A percentile compares a stretch with the other conserved stretches of the same genome.
Conservation (phyloP, 2,113 vertebrate genomes). For the Theristicus caerulescens region DNA sequence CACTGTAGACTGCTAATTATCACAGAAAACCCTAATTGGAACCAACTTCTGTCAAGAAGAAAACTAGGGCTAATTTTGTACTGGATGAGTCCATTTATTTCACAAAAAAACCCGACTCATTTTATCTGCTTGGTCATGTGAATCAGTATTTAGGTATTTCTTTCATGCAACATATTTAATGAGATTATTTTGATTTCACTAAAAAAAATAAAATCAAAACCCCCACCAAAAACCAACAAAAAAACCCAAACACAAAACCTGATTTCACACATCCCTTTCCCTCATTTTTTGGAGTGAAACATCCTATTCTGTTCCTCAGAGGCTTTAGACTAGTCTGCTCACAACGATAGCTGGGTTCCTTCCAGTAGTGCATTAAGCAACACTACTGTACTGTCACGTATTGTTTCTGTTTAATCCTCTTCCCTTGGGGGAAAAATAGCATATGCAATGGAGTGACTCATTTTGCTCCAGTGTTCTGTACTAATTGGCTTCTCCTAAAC, state of each 20-base stretch:
- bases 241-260: neutral
- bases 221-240: neutral
- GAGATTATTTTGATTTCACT: neutral
- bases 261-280: neutral
- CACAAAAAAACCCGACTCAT: neutral
- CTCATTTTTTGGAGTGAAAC: neutral
- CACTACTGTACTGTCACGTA: neutral
- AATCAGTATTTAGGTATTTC: neutral
- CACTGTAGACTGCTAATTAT: neutral
- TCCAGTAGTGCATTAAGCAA: neutral
- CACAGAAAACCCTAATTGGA: neutral
- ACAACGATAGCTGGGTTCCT: neutral
- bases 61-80: neutral
- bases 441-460: neutral
- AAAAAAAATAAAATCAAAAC: neutral
- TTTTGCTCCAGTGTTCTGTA: conserved; percentile 3
- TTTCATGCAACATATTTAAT: neutral
- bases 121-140: neutral
- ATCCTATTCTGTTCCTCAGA: neutral
- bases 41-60: neutral
- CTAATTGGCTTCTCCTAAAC: conserved; percentile 41
- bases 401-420: conserved; percentile 13
- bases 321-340: neutral
- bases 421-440: neutral
- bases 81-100: neutral